A percentile compares a stretch with the other conserved stretches of the same genome.
phyloP scores from a whole-genome alignment of 1,140 invertebrate species.

The Andricus grossulariae region DNA sequence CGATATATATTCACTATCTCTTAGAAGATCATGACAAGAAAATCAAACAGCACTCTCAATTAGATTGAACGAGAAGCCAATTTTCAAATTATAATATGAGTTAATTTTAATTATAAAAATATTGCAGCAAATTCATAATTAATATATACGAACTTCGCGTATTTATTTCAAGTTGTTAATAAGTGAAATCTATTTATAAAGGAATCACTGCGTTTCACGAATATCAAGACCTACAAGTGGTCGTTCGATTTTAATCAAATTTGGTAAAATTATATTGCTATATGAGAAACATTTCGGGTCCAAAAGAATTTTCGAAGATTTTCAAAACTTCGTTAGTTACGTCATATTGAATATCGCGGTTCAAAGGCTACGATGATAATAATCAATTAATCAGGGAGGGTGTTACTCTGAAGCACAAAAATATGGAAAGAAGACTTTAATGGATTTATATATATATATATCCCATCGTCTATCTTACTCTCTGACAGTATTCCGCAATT shows the following conservation, averaged over 20 bases:
- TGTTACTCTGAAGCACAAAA: not conserved
- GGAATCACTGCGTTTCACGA: no score
- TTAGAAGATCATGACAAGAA: slow-evolving; percentile 5
- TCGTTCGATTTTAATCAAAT: no score
- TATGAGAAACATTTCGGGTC: no score
- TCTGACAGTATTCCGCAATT: slow-evolving; percentile 30
- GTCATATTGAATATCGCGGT: no score
- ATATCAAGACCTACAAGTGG: no score
- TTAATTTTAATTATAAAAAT: not conserved
- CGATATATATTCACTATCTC: not conserved
- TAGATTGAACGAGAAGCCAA: not conserved
- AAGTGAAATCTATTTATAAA: not conserved
- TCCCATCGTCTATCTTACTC: slow-evolving; percentile 21
- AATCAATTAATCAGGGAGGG: not conserved
- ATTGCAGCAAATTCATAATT: not conserved
- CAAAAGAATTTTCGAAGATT: no score
- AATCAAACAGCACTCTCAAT: not conserved
- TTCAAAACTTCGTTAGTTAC: no score
- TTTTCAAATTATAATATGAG: not conserved
- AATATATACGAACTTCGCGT: not conserved
- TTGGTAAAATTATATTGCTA: no score
- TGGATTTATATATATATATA: no score
- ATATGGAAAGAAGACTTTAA: slow-evolving; percentile 11
- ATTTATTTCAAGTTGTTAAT: not conserved
- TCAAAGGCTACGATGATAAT: no score